Conservation (phyloP, 2,113 vertebrate species). For the cattle (Bos taurus) region ARS-UCD2.0 NC_037348.1:6625501-6626000, state of each 20-base stretch:
- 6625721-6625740: background rate
- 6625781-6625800: too few relatives aligned
- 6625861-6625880: background rate
- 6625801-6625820: background rate
- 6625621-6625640: background rate
- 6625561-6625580: conserved; percentile 92
- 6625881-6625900: background rate
- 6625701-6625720: accelerated
- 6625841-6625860: background rate
- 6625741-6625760: background rate
- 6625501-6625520: conserved; percentile 95
- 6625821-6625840: background rate
- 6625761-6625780: accelerated
- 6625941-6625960: background rate
- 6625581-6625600: conserved; percentile 97
- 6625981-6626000: background rate
- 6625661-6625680: background rate
- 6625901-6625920: background rate
- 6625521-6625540: conserved; percentile 92
- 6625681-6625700: background rate
- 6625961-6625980: background rate
- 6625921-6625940: background rate
- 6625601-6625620: conserved; percentile 93
- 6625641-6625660: background rate
- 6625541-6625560: conserved; percentile 95